These are phyloP conservation scores for Chlorodrepanis virens DNA, from an alignment of 2,113 vertebrate genomes.

Conservation along the genomic window DNA sequence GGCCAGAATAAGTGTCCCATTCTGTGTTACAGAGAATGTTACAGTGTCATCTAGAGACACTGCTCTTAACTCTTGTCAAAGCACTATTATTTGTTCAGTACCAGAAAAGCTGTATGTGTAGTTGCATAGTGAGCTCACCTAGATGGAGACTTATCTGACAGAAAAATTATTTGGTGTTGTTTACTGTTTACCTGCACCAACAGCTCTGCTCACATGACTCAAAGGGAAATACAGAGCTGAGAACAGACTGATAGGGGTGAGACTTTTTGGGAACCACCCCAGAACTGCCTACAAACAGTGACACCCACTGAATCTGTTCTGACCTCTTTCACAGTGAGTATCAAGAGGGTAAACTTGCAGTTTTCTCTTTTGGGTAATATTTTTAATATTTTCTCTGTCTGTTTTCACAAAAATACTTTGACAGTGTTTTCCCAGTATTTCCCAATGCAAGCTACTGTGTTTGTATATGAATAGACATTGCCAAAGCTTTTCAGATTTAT, in stretches of 20 bases:
- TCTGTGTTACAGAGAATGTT: not conserved
- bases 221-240: not conserved
- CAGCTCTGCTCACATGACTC: not conserved
- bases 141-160: not conserved
- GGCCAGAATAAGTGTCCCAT: not conserved
- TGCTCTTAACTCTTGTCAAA: not conserved
- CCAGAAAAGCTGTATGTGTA: not conserved
- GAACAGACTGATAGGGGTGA: not conserved
- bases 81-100: not conserved
- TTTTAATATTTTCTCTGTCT: not conserved
- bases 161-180: not conserved
- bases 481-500: not conserved
- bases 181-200: not conserved
- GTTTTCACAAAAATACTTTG: not conserved
- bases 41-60: not conserved
- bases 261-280: not conserved
- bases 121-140: not conserved
- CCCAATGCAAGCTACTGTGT: not conserved
- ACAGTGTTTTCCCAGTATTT: not conserved
- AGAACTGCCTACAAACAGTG: not conserved
- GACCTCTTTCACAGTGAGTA: not conserved
- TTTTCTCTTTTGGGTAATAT: not conserved
- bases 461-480: not conserved
- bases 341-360: not conserved
- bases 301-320: not conserved